Conservation (phyloP, 2,888 invertebrate species). For the Eudiplozoon nipponicum region DNA sequence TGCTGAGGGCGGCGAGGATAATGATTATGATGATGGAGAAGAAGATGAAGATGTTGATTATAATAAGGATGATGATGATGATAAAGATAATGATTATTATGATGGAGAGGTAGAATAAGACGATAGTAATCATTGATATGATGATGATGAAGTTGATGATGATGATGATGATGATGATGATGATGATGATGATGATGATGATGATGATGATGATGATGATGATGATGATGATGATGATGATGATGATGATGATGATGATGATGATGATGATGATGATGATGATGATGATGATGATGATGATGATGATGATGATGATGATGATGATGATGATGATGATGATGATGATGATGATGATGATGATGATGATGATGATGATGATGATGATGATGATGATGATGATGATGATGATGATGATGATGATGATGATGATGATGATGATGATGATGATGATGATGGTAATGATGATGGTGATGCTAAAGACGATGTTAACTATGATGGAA, state of each 20-base stretch:
- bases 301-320: no score
- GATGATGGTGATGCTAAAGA: no score
- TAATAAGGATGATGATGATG: no score
- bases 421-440: not conserved
- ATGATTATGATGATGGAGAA: no score
- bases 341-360: no score
- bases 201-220: slow-evolving; percentile 7
- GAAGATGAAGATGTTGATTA: no score
- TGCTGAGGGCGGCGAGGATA: no score
- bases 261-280: slow-evolving; percentile 3
- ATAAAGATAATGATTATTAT: no score
- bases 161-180: slow-evolving; percentile 8
- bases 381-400: no score
- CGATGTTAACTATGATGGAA: not conserved
- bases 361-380: no score
- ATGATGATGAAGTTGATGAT: no score
- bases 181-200: slow-evolving; percentile 8
- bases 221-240: slow-evolving; percentile 8
- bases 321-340: no score
- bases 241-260: slow-evolving; percentile 5
- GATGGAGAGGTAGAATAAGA: slow-evolving; percentile 5
- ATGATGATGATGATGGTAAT: not conserved
- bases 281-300: slow-evolving; percentile 4
- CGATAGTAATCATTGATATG: not conserved
- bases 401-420: slow-evolving; percentile 4